phyloP scores from a whole-genome alignment of 1,140 invertebrate genomes.

The Drosophila bocqueti region DNA sequence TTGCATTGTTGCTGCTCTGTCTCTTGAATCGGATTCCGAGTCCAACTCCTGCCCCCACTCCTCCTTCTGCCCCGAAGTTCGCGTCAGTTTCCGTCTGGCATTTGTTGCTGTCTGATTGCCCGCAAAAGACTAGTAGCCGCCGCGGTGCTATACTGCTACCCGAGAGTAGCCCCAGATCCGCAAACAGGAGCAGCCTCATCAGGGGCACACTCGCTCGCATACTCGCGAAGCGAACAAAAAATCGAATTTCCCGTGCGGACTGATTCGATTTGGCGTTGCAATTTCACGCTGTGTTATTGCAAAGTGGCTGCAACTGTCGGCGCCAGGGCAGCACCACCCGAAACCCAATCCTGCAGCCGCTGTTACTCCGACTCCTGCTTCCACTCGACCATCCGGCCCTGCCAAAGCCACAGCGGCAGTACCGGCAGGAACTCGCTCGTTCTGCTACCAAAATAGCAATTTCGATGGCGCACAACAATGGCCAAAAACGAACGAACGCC shows the following conservation, averaged over 20 bases:
- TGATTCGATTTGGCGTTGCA: constrained; percentile 85
- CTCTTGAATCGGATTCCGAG: not conserved
- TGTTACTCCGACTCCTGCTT: not conserved
- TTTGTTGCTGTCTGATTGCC: constrained; percentile 81
- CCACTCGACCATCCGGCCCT: constrained; percentile 4
- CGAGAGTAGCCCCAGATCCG: constrained; percentile 11
- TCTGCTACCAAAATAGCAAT: constrained; percentile 69
- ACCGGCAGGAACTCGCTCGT: constrained; percentile 42
- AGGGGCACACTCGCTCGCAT: constrained; percentile 11
- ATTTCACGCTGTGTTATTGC: constrained; percentile 85
- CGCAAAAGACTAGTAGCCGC: constrained; percentile 62
- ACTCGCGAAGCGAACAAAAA: constrained; percentile 50
- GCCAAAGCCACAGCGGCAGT: constrained; percentile 43
- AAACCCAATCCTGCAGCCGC: constrained; percentile 7
- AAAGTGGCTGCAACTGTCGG: constrained; percentile 80
- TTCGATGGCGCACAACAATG: constrained; percentile 63
- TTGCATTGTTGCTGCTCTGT: constrained; percentile 47
- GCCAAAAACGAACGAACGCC: constrained; percentile 40
- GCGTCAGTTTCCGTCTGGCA: constrained; percentile 40
- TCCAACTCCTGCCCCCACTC: not conserved
- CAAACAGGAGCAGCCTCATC: constrained; percentile 29
- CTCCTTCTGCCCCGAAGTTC: constrained; percentile 6
- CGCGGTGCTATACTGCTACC: not conserved
- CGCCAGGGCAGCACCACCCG: constrained; percentile 42
- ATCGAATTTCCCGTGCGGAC: constrained; percentile 84